These are phyloP conservation scores for Hermetia illucens DNA, from an alignment of 1,140 invertebrate species.

Conservation along the genomic window DNA sequence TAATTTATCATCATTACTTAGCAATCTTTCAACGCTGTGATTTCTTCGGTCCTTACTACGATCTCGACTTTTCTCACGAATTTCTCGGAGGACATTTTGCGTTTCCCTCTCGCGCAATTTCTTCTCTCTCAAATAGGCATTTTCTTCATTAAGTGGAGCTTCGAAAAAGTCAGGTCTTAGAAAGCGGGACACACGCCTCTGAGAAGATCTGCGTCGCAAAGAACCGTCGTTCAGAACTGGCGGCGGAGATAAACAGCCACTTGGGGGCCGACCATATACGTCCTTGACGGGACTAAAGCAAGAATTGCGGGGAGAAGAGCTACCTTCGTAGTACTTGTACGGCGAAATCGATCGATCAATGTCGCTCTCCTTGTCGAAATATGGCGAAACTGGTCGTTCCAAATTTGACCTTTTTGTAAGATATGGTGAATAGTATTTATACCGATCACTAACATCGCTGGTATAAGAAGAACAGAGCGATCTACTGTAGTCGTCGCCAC, in stretches of 20 bases:
- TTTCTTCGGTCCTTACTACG: slow-evolving; percentile 4
- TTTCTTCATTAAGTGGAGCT: slow-evolving; percentile 48
- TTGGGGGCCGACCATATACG: slow-evolving; percentile 22
- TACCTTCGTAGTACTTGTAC: slow-evolving; percentile 12
- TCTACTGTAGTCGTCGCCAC: slow-evolving; percentile 17
- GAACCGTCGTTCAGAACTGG: slow-evolving; percentile 11
- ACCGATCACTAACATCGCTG: slow-evolving; percentile 26
- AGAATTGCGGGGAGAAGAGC: not conserved
- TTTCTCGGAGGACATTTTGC: slow-evolving; percentile 46
- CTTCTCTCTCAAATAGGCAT: slow-evolving; percentile 50
- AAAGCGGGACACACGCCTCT: slow-evolving; percentile 52
- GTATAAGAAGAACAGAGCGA: slow-evolving; percentile 19
- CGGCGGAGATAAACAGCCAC: slow-evolving; percentile 24
- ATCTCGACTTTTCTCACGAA: slow-evolving; percentile 38
- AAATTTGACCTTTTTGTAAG: slow-evolving; percentile 13
- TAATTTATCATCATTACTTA: not conserved
- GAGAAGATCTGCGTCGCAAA: slow-evolving; percentile 32
- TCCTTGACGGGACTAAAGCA: not conserved
- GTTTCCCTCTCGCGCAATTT: slow-evolving; percentile 48
- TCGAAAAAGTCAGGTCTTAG: slow-evolving; percentile 66
- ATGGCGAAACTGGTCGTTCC: not conserved
- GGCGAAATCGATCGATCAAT: slow-evolving; percentile 6
- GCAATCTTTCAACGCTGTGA: not conserved
- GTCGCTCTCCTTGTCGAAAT: slow-evolving; percentile 9
- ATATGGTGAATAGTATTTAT: slow-evolving; percentile 29